phyloP scores from a whole-genome alignment of 2,888 invertebrate species.

The Cylindroiulus punctatus region DNA sequence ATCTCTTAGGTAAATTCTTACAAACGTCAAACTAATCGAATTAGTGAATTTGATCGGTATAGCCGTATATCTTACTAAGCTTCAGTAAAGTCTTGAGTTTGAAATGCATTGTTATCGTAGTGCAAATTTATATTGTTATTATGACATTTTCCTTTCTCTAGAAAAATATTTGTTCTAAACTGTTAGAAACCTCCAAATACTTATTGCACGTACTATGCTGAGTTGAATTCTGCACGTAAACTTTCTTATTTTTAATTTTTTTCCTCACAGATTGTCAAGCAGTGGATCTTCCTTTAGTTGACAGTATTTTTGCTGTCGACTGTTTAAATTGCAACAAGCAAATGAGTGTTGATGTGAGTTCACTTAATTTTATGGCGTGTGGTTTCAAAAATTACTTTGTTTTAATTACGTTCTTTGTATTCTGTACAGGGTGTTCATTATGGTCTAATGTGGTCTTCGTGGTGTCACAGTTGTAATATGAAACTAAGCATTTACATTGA shows the following conservation, averaged over 20 bases:
- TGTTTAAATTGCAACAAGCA: constrained; percentile 66
- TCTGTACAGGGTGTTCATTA: constrained; percentile 64
- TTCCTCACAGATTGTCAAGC: constrained; percentile 62
- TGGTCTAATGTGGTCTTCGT: constrained; percentile 64
- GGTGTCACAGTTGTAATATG: constrained; percentile 66
- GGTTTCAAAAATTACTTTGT: constrained; percentile 21
- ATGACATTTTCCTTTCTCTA: too few species aligned
- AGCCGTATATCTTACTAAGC: background rate
- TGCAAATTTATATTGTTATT: background rate
- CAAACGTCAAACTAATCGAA: background rate
- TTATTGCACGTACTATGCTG: too few species aligned
- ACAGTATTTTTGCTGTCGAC: constrained; percentile 63
- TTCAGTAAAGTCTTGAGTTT: too few species aligned
- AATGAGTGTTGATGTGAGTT: constrained; percentile 63
- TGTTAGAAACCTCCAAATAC: too few species aligned
- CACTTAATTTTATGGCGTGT: background rate
- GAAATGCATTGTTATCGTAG: too few species aligned
- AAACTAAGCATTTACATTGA: constrained; percentile 65
- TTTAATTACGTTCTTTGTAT: background rate
- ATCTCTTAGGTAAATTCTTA: constrained; percentile 60
- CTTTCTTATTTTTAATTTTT: background rate
- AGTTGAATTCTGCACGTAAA: too few species aligned
- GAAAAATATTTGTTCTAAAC: too few species aligned
- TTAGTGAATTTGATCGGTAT: background rate
- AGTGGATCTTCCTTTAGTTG: constrained; percentile 65